Conservation (phyloP, 2,113 vertebrate genomes). For the Megaceryle maxima region DNA sequence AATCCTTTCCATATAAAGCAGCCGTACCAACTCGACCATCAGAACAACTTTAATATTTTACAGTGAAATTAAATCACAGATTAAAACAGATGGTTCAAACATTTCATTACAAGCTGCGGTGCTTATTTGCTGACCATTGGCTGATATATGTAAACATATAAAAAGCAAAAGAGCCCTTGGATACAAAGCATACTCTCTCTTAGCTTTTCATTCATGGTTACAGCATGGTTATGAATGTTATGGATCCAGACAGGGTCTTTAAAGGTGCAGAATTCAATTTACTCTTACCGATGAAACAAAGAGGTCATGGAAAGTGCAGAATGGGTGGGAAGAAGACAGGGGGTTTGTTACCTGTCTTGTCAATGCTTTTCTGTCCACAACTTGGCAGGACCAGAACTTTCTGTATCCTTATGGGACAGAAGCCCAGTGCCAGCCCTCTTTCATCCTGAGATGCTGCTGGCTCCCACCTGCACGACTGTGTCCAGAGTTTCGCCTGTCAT, state of each 20-base stretch:
- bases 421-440: background rate
- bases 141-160: constrained; percentile 62
- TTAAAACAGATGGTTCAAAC: constrained; percentile 57
- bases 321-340: background rate
- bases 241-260: constrained; percentile 61
- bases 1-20: constrained; percentile 28
- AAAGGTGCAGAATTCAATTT: constrained; percentile 65
- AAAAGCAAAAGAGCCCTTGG: constrained; percentile 57
- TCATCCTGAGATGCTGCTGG: background rate
- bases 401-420: background rate
- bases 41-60: constrained; percentile 57
- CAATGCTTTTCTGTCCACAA: background rate
- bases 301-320: constrained; percentile 48
- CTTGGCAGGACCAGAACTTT: background rate
- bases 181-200: constrained; percentile 31
- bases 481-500: fast-evolving
- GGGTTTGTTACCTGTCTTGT: background rate
- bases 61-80: constrained; percentile 46
- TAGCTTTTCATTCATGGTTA: constrained; percentile 55
- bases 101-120: constrained; percentile 32
- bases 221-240: constrained; percentile 51
- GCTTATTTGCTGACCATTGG: constrained; percentile 65
- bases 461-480: fast-evolving
- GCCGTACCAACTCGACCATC: background rate
- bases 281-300: background rate